Percentiles rank a stretch among this genome's conserved stretches.
These are phyloP conservation scores for Ferdinandea cuprea DNA, from an alignment of 2,888 invertebrate genomes.

Conservation along the genomic window DNA sequence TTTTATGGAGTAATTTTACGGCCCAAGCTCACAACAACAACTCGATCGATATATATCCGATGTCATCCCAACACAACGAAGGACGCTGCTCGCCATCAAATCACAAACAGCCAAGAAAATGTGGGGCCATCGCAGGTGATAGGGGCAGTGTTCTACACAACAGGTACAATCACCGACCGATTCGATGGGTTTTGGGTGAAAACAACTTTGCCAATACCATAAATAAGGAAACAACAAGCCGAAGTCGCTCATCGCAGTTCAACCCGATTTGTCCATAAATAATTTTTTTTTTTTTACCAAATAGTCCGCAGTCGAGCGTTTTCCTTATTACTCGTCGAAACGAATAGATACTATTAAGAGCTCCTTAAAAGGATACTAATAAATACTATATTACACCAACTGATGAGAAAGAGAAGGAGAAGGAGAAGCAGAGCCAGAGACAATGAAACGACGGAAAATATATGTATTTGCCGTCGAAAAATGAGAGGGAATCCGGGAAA, in stretches of 20 bases:
- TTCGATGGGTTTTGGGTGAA: neutral
- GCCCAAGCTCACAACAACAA: slow-evolving; percentile 33
- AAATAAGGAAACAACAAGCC: slow-evolving; percentile 64
- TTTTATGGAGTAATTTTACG: slow-evolving; percentile 45
- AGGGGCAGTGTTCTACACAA: slow-evolving; percentile 23
- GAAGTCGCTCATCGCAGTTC: slow-evolving; percentile 50
- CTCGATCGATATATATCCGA: neutral
- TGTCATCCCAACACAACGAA: neutral
- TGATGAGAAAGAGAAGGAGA: neutral
- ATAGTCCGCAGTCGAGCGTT: slow-evolving; percentile 64
- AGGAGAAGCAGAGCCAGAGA: slow-evolving; percentile 25
- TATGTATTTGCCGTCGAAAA: slow-evolving; percentile 49
- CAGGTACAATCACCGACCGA: no score
- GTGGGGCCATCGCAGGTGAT: slow-evolving; percentile 3
- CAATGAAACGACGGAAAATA: slow-evolving; percentile 33
- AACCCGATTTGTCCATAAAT: slow-evolving; percentile 60
- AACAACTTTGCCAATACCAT: slow-evolving; percentile 46
- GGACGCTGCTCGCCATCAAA: slow-evolving; percentile 1
- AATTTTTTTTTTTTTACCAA: slow-evolving; percentile 58
- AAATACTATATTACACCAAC: slow-evolving; percentile 56
- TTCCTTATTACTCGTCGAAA: slow-evolving; percentile 58
- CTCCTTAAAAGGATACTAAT: slow-evolving; percentile 71
- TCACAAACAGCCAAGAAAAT: slow-evolving; percentile 1
- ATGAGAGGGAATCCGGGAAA: slow-evolving; percentile 41
- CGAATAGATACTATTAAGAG: slow-evolving; percentile 58